Evolutionary conservation across 2,113 vertebrate genomes (phyloP).

Genomic region (Rana temporaria): DNA sequence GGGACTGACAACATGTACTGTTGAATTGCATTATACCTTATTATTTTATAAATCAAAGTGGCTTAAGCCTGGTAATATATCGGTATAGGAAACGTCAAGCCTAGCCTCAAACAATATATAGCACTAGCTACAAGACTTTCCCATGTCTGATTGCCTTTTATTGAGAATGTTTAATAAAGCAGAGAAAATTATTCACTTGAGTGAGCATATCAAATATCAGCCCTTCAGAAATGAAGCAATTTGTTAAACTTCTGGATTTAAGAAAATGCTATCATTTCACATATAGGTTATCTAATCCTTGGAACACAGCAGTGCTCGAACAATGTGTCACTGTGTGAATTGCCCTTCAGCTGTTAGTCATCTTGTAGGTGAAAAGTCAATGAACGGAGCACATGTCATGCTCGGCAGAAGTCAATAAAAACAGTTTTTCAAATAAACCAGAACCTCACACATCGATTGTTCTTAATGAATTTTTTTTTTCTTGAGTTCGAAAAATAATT

Average conservation of each 20-base stretch:
- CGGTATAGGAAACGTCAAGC: neutral
- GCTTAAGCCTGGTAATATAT: neutral
- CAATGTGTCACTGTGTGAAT: neutral
- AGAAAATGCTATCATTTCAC: neutral
- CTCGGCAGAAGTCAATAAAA: slow-evolving; percentile 4
- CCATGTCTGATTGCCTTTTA: neutral
- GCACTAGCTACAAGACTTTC: neutral
- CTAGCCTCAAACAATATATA: neutral
- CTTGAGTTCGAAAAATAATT: neutral
- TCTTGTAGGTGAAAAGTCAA: slow-evolving; percentile 11
- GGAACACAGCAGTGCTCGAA: neutral
- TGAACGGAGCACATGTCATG: slow-evolving; percentile 9
- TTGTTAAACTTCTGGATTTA: neutral
- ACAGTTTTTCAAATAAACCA: slow-evolving; percentile 18
- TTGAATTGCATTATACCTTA: neutral
- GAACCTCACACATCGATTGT: neutral
- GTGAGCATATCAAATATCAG: neutral
- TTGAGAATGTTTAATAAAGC: neutral
- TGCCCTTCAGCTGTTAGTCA: slow-evolving; percentile 3
- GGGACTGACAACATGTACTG: neutral
- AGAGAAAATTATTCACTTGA: neutral
- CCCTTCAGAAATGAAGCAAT: neutral
- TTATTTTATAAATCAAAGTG: neutral
- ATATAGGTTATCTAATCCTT: neutral
- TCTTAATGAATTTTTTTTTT: slow-evolving; percentile 10